Base-by-base conservation (phyloP, 2,113 vertebrate genomes). In the Scopus umbretta region DNA sequence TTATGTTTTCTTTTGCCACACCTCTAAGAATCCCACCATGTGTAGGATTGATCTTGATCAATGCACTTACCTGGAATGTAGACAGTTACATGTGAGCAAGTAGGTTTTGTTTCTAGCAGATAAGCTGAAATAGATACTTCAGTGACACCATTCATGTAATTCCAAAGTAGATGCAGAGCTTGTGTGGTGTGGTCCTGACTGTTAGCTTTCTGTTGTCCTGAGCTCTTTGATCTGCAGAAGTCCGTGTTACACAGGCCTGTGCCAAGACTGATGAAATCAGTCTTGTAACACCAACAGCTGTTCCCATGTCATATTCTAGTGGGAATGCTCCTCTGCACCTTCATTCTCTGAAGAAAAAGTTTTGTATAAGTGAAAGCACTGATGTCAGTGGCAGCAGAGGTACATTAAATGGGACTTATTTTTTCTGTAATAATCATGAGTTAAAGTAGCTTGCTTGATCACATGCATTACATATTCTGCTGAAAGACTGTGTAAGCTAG, bases 41-140 rank as follows among this genome's bases (percentile, higher is more conserved):
- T 45, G 19, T 84, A 38, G 19, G 27, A 23, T 80, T 70, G 53
- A 38, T 59, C 13, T 86, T 86, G 75, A 70, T 73, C 23, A 70
- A 12, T 61, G 14, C 5, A 15, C 3, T 59, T 38, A 18, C 1
- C 40, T 61, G 49, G 36, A 88, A 52, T 2, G 45, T 8, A 55
- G 70, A 38, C 26, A 29, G 6, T 12, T n/a, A 7, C 0, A 0
- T 36, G 45, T 58, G 62, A 86, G 26, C 11, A 0, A 0, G 16
- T 40, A 62, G 25, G 8, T 62, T 68, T 76, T 0, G 0, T 80
- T 87, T 66, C 26, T 16, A 62, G 50, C 7, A 22, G 43, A 45
- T 11, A 18, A 21, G 27, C 32, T 71, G 47, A 87, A 16, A 21
- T 4, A 50, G 19, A 21, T 53, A 16, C 4, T 50, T 70, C 65